These are phyloP conservation scores for Esox lucius DNA, from an alignment of 2,797 vertebrate genomes.

Conservation along the genomic window DNA sequence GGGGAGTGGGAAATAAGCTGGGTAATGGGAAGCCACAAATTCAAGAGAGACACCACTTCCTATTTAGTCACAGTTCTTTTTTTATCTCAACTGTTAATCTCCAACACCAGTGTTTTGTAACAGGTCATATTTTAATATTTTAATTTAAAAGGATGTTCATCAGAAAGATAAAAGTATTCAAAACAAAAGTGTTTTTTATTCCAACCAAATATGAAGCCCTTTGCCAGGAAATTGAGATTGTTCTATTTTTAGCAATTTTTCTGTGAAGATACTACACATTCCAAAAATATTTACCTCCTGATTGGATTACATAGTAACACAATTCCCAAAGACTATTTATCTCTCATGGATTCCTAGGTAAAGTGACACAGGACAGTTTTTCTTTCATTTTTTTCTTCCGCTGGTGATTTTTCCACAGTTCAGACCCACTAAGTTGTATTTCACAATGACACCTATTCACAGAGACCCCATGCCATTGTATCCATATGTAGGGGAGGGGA, in stretches of 20 bases:
- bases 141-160: conserved; percentile 3
- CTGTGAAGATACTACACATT: neutral
- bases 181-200: neutral
- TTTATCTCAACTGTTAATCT: neutral
- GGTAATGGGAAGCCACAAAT: neutral
- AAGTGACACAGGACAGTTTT: conserved; percentile 30
- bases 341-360: neutral
- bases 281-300: neutral
- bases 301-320: neutral
- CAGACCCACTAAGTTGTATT: conserved; percentile 1
- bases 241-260: neutral
- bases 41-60: neutral
- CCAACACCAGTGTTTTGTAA: conserved; percentile 6
- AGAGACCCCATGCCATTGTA: conserved; percentile 16
- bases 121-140: neutral
- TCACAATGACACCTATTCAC: neutral
- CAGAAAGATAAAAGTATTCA: neutral
- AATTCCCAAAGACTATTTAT: neutral
- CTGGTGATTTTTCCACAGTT: neutral
- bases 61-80: neutral
- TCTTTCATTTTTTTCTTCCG: neutral
- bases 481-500: conserved; percentile 8
- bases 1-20: neutral
- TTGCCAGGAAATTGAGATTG: neutral
- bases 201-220: neutral